Base-by-base conservation (phyloP, 1,140 invertebrate species). In the Heliothis subflexa region DNA sequence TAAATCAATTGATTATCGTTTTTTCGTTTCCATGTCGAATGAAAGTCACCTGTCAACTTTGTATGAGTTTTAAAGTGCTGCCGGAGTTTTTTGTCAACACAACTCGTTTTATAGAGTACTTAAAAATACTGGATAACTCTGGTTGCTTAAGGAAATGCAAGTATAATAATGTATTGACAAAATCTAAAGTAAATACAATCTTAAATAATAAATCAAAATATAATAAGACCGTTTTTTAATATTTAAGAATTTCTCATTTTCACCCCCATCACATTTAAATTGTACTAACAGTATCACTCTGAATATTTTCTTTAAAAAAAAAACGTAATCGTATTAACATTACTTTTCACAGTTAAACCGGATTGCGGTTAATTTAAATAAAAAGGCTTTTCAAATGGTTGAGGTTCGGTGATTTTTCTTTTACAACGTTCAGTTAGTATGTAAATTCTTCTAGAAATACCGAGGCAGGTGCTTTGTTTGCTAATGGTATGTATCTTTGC, bases 1-100 rank as follows among this genome's bases (percentile, higher is more conserved):
- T 68, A 71, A 72, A 80, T 77, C 79, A 76, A 62, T 18, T 50
- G 57, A 77, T 77, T 80, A 77, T 50, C 54, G 54, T 71, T 18
- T 12, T 50, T 54, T 66, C 45, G 61, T 25, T 55, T 45, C 49
- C 5, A 54, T 28, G 57, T 79, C 61, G 28, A 52, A 62, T 79
- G 68, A 68, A 79, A 28, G 52, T 79, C 61, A 74, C 61, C 71
- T 72, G 49, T 59, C 68, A 72, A 78, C 62, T 21, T 73, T 59
- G 25, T 49, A 21, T 59, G 16, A 13, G 18, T 33, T 50, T 59
- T 25, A 28, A 61, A 62, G 18, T 47, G 54, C 2, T 73, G n/a
- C 4, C 3, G n/a, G 14, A 16, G 68, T 68, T 68, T 40, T 11
- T 62, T 62, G 40, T 11, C 3, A 12, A 11, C 1, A 10, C 21